Base-by-base conservation (phyloP, 2,888 invertebrate species). In the Polietes domitor region DNA sequence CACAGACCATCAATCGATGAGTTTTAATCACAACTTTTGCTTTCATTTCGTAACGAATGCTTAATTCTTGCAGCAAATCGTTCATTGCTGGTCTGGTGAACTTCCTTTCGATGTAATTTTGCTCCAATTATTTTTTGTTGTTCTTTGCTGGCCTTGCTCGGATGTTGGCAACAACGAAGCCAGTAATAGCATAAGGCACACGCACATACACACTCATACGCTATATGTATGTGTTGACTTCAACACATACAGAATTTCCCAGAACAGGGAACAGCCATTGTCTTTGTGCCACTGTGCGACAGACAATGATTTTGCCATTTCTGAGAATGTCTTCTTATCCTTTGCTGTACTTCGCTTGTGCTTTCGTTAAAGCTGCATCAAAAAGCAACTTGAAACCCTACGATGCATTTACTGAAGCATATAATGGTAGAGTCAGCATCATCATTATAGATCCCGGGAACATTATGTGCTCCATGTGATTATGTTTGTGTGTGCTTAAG, bases 221-320 rank as follows among this genome's bases (percentile, higher is more conserved):
- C 41, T 7, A 47, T 3, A n/a, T 6, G 9, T 1, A 7, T 37
- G 37, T 9, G 7, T 5, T 5, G 15, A 26, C 19, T 26, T 58
- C 26, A 58, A 58, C 12, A 26, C 58, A 32, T 32, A 5, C 4
- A 7, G 32, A 7, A 32, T 32, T 5, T 32, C 28, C 10, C 32
- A 26, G 32, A n/a, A 1, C 1, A 53, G 53, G 9, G 10, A 1
- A 17, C 21, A 21, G 2, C 1, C 19, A 41, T 41, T 61, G 61
- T 61, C 61, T 61, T 37, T 61, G n/a, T 24, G 26, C 24, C 15
- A 10, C 15, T 58, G 3, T 24, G 15, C n/a, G 43, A 68, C 41
- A 43, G 43, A 43, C 68, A 68, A 68, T 68, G 68, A 68, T 21
- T 68, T 24, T 68, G 68, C 41, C 21, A 43, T 68, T 68, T 41